Base-by-base conservation (phyloP, 2,113 vertebrate species). In the Neotragus pygmaeus region DNA sequence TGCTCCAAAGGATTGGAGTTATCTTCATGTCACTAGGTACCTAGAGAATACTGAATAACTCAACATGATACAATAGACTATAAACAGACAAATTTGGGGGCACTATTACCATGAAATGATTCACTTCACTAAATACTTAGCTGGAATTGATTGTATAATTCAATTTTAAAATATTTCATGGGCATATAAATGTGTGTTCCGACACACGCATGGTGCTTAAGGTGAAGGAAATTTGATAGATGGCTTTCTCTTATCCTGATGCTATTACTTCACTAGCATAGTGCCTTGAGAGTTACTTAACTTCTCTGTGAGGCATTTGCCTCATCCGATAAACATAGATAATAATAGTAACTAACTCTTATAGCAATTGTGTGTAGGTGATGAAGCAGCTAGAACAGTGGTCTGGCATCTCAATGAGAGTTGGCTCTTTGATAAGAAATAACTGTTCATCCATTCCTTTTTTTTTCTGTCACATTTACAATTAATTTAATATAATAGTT, bases 141-240 rank as follows among this genome's bases (percentile, higher is more conserved):
- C 39, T 97, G 51, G n/a, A 14, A 30, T 64, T 96, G 70, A 64
- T n/a, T 55, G 33, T 86, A 66, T 36, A 43, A 53, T 88, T 93
- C 43, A 70, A 5, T 95, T 96, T 95, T 17, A 96, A 96, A 96
- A 27, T 57, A 84, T 90, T 62, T 87, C 30, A 66, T 57, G 66
- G 70, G 4, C 30, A 16, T 58, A 49, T 45, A 30, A 5, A 23
- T 36, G 49, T 75, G 36, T 75, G 70, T 87, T 83, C 5, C 21
- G 25, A 21, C 91, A 25, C 45, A 91, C 5, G 47, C 13, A 57
- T 1, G 21, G 47, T 45, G 28, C 14, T 60, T 88, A 60, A 57
- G 84, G 49, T 53, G 14, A 86, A 90, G 90, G 82, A 66, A 73
- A 70, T 66, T 88, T 75, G 25, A 6, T 51, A 83, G 33, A 43